Evolutionary conservation across 2,888 invertebrate species (phyloP), one percentile per base, ranked within the genome.

Genomic region (Athripsodes cinereus): DNA sequence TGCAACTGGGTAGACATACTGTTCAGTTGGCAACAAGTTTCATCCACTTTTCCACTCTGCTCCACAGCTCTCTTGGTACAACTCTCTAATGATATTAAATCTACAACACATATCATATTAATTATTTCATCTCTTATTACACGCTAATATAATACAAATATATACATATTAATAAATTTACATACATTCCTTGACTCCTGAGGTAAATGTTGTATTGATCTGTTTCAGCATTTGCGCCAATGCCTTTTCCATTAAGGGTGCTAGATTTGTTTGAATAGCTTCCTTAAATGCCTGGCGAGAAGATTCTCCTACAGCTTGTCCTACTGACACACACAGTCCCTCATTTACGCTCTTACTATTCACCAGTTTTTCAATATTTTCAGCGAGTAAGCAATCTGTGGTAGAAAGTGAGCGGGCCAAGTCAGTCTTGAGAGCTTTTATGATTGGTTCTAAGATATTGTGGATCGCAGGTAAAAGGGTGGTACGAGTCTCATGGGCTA

Each of bases 101-200:
- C 64, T 62, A 57, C 13, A 57, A 59, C 5, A n/a, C n/a, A n/a
- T n/a, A n/a, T n/a, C n/a, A n/a, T n/a, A n/a, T n/a, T n/a, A n/a
- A n/a, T n/a, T n/a, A n/a, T n/a, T n/a, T n/a, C n/a, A n/a, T n/a
- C n/a, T n/a, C n/a, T n/a, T n/a, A n/a, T n/a, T n/a, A n/a, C n/a
- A n/a, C n/a, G n/a, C n/a, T n/a, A n/a, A n/a, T n/a, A n/a, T n/a
- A n/a, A n/a, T n/a, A n/a, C 26, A 26, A 26, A 26, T 26, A 26
- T 10, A 3, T 26, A 26, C 26, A 6, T 6, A 6, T 26, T 26
- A 26, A 10, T 26, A 10, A 26, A 44, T 20, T 19, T 19, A 47
- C 58, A 84, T 75, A 95, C 95, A 94, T 74, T 96, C 95, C 70
- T 87, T 88, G 6, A 95, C 92, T 55, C 97, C 97, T 64, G 82